Percentiles rank a stretch among this genome's conserved stretches.
Evolutionary conservation across 2,888 invertebrate genomes (phyloP).

Genomic region (Frankliniella intonsa): DNA sequence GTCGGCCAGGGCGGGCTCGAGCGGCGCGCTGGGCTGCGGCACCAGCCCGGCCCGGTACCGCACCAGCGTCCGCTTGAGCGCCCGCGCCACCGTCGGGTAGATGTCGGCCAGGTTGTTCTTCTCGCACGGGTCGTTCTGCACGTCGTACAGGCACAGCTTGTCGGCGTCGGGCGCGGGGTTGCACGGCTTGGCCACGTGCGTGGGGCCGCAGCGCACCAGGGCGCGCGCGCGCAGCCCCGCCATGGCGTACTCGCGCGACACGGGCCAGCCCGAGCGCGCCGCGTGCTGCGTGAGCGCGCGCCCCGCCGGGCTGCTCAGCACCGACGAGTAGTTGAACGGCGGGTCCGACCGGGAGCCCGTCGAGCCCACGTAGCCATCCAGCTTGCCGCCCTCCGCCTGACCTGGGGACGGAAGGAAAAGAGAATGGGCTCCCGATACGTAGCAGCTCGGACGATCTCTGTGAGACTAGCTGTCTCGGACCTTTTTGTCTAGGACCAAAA

Average conservation of each 20-base stretch:
- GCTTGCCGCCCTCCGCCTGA: conserved; percentile 41
- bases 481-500: too few relatives aligned
- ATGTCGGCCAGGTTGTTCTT: conserved; percentile 57
- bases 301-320: conserved; percentile 47
- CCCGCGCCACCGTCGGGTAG: conserved; percentile 51
- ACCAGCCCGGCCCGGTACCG: conserved; percentile 52
- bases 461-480: too few relatives aligned
- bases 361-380: conserved; percentile 49
- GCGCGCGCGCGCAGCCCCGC: conserved; percentile 43
- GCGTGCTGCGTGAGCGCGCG: conserved; percentile 41
- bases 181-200: conserved; percentile 34
- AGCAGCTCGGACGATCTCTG: too few relatives aligned
- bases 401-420: too few relatives aligned
- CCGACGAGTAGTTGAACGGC: conserved; percentile 47
- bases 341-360: conserved; percentile 42
- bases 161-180: conserved; percentile 51
- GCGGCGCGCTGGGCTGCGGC: conserved; percentile 52
- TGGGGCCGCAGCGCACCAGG: conserved; percentile 34
- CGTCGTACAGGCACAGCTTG: conserved; percentile 64
- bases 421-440: too few relatives aligned
- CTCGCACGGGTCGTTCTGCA: conserved; percentile 75
- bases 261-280: conserved; percentile 38
- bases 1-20: conserved; percentile 56
- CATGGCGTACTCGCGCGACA: conserved; percentile 45
- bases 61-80: conserved; percentile 50